Evolutionary conservation across 2,888 invertebrate genomes (phyloP).

Genomic region (Acrobasis consociella): DNA sequence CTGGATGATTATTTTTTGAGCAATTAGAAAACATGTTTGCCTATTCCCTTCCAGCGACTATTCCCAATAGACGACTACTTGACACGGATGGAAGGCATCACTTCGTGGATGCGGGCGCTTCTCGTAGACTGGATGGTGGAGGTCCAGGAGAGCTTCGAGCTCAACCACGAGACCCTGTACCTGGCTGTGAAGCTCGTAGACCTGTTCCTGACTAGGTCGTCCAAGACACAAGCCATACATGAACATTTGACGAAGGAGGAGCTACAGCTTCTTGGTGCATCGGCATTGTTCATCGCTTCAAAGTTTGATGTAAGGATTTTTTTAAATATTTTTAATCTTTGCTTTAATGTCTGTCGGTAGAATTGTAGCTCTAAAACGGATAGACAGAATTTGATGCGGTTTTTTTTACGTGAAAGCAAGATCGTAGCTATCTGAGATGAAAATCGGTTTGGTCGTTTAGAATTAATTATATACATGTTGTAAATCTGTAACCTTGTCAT

Average conservation of each 20-base stretch:
- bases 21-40: background rate
- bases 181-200: conserved; percentile 98
- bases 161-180: conserved; percentile 99
- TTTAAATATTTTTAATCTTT: background rate
- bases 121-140: conserved; percentile 99
- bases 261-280: conserved; percentile 95
- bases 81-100: conserved; percentile 88
- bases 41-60: conserved; percentile 69
- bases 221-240: conserved; percentile 51
- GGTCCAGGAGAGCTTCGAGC: conserved; percentile 97
- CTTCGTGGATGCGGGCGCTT: conserved; percentile 94
- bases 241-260: conserved; percentile 89
- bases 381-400: too few relatives aligned
- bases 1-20: too few relatives aligned
- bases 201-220: conserved; percentile 85
- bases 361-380: too few relatives aligned
- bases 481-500: too few relatives aligned
- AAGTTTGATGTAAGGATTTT: conserved; percentile 94
- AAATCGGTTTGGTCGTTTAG: too few relatives aligned
- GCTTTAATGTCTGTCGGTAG: too few relatives aligned
- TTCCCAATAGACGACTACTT: conserved; percentile 93
- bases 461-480: too few relatives aligned
- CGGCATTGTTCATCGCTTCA: conserved; percentile 95
- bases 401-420: too few relatives aligned
- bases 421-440: too few relatives aligned